These are phyloP conservation scores for Brevimyrus niger DNA, from an alignment of 2,113 vertebrate species.

Conservation along the genomic window DNA sequence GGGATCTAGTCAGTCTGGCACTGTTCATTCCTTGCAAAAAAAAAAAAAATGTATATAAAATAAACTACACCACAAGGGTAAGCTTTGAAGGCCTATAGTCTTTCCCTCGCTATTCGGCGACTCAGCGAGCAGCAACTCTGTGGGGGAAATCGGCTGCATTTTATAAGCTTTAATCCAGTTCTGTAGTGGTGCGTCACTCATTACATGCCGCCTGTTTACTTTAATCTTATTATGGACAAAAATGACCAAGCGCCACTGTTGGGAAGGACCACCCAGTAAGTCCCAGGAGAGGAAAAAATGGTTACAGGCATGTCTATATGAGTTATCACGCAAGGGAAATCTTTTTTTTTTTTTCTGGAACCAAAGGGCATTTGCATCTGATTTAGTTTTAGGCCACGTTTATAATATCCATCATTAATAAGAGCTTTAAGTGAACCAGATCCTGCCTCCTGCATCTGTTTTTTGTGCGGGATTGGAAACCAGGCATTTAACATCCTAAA, in stretches of 20 bases:
- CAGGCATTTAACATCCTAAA: constrained; percentile 41
- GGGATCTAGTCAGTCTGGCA: not conserved
- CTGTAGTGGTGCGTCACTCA: constrained; percentile 43
- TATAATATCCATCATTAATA: constrained; percentile 67
- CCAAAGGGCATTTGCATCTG: constrained; percentile 61
- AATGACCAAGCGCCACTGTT: constrained; percentile 55
- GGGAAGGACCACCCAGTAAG: constrained; percentile 62
- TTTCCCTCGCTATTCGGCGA: not conserved
- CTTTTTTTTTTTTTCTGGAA: constrained; percentile 37
- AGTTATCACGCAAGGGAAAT: not conserved
- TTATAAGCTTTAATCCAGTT: constrained; percentile 56
- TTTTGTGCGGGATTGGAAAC: constrained; percentile 35
- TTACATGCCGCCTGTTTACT: constrained; percentile 29
- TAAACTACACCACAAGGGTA: not conserved
- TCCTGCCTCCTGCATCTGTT: constrained; percentile 43
- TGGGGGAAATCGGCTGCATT: not conserved
- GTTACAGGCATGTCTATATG: not conserved
- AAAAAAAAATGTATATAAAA: not conserved
- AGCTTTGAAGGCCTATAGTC: not conserved
- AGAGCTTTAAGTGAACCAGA: constrained; percentile 53
- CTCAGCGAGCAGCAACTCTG: not conserved
- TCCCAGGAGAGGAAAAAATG: constrained; percentile 41
- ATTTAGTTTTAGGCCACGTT: constrained; percentile 59
- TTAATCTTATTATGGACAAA: constrained; percentile 60
- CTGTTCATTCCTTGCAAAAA: not conserved